phyloP scores from a whole-genome alignment of 1,140 invertebrate species.

The Arctopsyche grandis region DNA sequence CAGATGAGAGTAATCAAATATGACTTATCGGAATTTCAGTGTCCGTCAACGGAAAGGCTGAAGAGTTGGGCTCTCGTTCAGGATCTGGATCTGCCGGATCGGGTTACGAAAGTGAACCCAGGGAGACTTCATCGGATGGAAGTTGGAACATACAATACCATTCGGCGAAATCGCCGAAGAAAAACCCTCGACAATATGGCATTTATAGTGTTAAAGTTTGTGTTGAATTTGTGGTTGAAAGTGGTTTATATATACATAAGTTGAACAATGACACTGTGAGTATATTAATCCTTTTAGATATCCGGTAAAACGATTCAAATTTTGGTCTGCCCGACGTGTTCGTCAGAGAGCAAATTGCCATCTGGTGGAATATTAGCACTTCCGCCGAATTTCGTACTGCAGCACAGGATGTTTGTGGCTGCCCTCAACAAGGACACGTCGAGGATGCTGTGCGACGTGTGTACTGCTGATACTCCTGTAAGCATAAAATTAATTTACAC shows the following conservation, averaged over 20 bases:
- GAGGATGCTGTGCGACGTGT: constrained; percentile 68
- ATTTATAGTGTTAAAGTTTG: constrained; percentile 61
- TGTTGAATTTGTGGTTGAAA: too few relatives aligned
- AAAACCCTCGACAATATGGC: constrained; percentile 60
- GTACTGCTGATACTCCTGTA: constrained; percentile 67
- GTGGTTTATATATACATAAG: too few relatives aligned
- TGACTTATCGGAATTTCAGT: neutral
- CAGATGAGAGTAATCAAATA: too few relatives aligned
- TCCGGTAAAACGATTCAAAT: constrained; percentile 61
- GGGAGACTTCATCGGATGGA: constrained; percentile 60
- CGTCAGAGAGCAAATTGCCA: constrained; percentile 64
- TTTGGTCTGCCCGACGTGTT: constrained; percentile 67
- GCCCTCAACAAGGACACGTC: constrained; percentile 62
- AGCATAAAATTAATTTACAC: constrained; percentile 38
- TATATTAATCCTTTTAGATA: constrained; percentile 54
- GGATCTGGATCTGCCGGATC: constrained; percentile 64
- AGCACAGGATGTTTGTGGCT: constrained; percentile 66
- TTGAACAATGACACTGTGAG: neutral
- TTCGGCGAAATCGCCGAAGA: constrained; percentile 41
- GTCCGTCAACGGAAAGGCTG: constrained; percentile 20
- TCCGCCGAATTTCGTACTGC: constrained; percentile 69
- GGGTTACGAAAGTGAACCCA: constrained; percentile 66
- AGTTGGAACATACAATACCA: constrained; percentile 56
- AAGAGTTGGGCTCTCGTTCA: constrained; percentile 56
- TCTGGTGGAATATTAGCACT: constrained; percentile 64